Base-by-base conservation (phyloP, 2,888 invertebrate species). In the Agrilus mali region DNA sequence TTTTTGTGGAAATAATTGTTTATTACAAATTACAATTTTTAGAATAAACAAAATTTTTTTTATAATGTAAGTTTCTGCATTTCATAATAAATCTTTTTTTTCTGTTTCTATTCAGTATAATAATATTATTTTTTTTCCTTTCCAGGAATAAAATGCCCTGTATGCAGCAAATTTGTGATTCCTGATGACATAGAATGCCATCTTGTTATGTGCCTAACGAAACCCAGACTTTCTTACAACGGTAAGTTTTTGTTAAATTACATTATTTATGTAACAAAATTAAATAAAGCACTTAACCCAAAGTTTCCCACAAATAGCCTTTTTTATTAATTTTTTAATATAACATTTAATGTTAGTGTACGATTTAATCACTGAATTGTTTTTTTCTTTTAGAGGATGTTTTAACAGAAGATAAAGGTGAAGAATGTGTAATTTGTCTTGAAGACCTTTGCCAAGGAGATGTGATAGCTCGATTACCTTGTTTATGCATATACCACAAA, bases 401-500 rank as follows among this genome's bases (percentile, higher is more conserved):
- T 61, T 74, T 97, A 71, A 82, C 83, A 59, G 95, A 95, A 69
- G 83, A 90, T 64, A 96, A 96, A 74, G 96, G 94, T 50, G 97
- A 97, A 74, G 97, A 97, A 74, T 97, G 97, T 76, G 92, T 94
- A 61, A 97, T 97, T 71, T 98, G 97, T 72, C 79, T 97, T 65
- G 97, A 98, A 70, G 96, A 97, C 66, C 79, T 98, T 66, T 79
- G 79, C 63, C 83, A 89, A 63, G 97, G 97, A 48, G 89, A 97
- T 73, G 86, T 88, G 60, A 97, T 98, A 70, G 97, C 97, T 60
- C 85, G 97, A 68, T 81, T 97, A 71, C 97, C 97, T 63, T 97
- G 97, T 74, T 85, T 98, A 63, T 97, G 97, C 81, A 92, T 97
- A 77, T 97, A 97, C 73, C 97, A 98, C 73, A 97, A 96, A 78